Evolutionary conservation across 2,888 invertebrate genomes (phyloP).

Genomic region (Amiota communis): DNA sequence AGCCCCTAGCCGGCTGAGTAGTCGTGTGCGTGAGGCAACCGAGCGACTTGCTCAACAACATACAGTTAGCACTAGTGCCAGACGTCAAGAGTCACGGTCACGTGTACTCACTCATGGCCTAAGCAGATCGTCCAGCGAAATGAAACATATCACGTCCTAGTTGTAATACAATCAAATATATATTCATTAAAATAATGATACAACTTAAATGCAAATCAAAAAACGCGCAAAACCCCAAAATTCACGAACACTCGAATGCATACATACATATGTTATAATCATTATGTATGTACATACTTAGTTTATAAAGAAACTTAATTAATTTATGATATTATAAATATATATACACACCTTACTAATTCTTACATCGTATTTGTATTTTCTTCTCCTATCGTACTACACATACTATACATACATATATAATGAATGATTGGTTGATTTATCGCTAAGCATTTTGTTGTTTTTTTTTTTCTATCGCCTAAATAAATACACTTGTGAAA

Average conservation of each 20-base stretch:
- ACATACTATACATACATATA: not conserved
- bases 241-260: slow-evolving; percentile 34
- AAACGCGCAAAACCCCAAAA: slow-evolving; percentile 20
- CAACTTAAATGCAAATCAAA: slow-evolving; percentile 41
- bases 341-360: slow-evolving; percentile 47
- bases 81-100: slow-evolving; percentile 50
- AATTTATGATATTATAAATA: slow-evolving; percentile 52
- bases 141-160: slow-evolving; percentile 63
- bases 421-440: slow-evolving; percentile 14
- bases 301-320: slow-evolving; percentile 60
- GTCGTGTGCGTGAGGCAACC: slow-evolving; percentile 73
- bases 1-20: slow-evolving; percentile 73
- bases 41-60: slow-evolving; percentile 72
- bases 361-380: not conserved
- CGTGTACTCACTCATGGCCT: slow-evolving; percentile 44
- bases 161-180: slow-evolving; percentile 31
- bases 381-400: not conserved
- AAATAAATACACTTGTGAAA: slow-evolving; percentile 18
- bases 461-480: slow-evolving; percentile 22
- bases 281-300: slow-evolving; percentile 48
- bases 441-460: slow-evolving; percentile 21
- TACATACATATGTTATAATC: slow-evolving; percentile 37
- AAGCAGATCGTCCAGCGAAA: slow-evolving; percentile 61
- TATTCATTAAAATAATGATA: slow-evolving; percentile 37
- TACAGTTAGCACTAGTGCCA: slow-evolving; percentile 46